These are phyloP conservation scores for Polymixis lichenea DNA, from an alignment of 2,888 invertebrate species.

Conservation along the genomic window DNA sequence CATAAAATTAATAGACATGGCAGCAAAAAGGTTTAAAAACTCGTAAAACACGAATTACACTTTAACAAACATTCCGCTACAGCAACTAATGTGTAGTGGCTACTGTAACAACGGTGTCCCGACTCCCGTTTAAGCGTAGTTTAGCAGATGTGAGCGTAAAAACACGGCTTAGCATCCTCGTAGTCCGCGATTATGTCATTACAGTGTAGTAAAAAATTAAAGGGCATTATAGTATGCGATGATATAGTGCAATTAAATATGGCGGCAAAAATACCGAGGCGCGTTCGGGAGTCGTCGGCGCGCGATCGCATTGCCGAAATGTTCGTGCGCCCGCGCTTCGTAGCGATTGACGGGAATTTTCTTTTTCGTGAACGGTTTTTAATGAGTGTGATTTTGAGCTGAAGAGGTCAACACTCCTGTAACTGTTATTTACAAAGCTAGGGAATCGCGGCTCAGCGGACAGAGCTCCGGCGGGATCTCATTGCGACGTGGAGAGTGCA, in stretches of 20 bases:
- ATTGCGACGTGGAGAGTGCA: too few species aligned
- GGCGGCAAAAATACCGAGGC: constrained; percentile 68
- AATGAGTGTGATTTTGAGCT: constrained; percentile 20
- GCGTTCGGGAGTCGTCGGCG: constrained; percentile 58
- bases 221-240: constrained; percentile 89
- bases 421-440: too few species aligned
- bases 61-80: constrained; percentile 52
- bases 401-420: constrained; percentile 25
- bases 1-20: constrained; percentile 41
- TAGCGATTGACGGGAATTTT: constrained; percentile 51
- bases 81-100: constrained; percentile 33
- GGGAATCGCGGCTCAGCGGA: too few species aligned
- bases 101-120: constrained; percentile 48
- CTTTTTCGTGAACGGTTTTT: constrained; percentile 54
- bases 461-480: too few species aligned
- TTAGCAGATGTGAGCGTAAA: constrained; percentile 75
- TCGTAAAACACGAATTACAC: constrained; percentile 56
- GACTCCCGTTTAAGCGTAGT: constrained; percentile 45
- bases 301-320: constrained; percentile 69
- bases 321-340: constrained; percentile 55
- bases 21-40: constrained; percentile 41
- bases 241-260: constrained; percentile 88
- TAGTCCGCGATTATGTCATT: constrained; percentile 88
- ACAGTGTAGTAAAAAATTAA: constrained; percentile 82
- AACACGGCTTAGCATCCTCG: constrained; percentile 74